Evolutionary conservation across 2,797 vertebrate species (phyloP).

Genomic region (Etheostoma perlongum): DNA sequence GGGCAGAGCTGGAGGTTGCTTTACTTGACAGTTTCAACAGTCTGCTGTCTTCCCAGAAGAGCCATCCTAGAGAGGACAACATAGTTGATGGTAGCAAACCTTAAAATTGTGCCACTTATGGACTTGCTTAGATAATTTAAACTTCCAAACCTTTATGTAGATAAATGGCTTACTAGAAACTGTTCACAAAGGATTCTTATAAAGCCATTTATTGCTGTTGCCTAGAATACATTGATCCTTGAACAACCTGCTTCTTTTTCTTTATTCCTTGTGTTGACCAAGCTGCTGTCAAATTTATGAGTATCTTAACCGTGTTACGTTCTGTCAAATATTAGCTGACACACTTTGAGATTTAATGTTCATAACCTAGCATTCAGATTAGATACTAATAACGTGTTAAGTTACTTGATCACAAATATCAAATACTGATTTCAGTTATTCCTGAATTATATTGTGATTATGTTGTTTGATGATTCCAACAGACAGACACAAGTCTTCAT

Average conservation of each 20-base stretch:
- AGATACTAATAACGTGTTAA: background rate
- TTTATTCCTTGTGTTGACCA: slow-evolving; percentile 8
- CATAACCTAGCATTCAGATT: background rate
- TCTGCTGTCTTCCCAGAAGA: slow-evolving; percentile 78
- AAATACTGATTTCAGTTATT: background rate
- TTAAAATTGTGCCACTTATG: background rate
- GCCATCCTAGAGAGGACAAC: slow-evolving; percentile 43
- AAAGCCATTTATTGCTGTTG: background rate
- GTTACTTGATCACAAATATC: background rate
- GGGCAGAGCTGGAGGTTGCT: slow-evolving; percentile 87
- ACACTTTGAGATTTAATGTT: background rate
- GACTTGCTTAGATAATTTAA: background rate
- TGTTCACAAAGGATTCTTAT: background rate
- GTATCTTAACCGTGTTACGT: background rate
- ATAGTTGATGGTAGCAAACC: slow-evolving; percentile 55
- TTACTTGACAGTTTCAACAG: slow-evolving; percentile 85
- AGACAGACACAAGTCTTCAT: slow-evolving; percentile 77
- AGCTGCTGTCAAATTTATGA: background rate
- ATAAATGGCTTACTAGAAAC: slow-evolving; percentile 1
- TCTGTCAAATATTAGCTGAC: background rate
- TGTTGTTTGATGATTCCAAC: slow-evolving; percentile 38
- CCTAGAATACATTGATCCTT: background rate
- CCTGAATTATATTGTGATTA: background rate
- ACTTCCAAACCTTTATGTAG: background rate
- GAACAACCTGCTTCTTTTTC: background rate